Conservation (phyloP, 2,888 invertebrate species). For the Embidobia sp. region DNA sequence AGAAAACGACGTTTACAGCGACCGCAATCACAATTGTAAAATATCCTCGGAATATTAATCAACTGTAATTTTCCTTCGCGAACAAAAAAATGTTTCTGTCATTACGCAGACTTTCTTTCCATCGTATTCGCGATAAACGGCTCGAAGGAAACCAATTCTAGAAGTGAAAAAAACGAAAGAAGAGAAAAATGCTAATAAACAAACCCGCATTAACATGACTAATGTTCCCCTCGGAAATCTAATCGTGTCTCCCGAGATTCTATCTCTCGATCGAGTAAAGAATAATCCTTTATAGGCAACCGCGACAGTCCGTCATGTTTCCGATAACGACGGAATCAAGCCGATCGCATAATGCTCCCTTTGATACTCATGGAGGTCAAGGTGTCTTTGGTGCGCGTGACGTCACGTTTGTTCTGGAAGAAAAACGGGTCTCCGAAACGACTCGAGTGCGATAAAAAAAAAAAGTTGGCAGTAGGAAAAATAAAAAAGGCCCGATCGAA, state of each 20-base stretch:
- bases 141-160: conserved; percentile 8
- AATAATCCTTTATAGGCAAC: conserved; percentile 25
- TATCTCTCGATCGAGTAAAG: conserved; percentile 1
- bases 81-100: conserved; percentile 18
- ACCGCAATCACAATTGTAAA: conserved; percentile 19
- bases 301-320: conserved; percentile 24
- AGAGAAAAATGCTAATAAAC: conserved; percentile 19
- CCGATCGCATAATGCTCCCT: conserved; percentile 23
- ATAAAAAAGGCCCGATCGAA: too few relatives aligned
- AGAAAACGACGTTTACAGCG: background rate
- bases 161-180: too few relatives aligned
- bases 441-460: too few relatives aligned
- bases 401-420: conserved; percentile 29
- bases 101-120: conserved; percentile 12
- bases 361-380: conserved; percentile 32
- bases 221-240: conserved; percentile 26
- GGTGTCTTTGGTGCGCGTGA: conserved; percentile 12
- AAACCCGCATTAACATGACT: conserved; percentile 26
- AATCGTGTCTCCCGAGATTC: conserved; percentile 22
- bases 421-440: background rate
- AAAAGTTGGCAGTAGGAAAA: too few relatives aligned
- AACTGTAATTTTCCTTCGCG: conserved; percentile 4
- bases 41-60: conserved; percentile 21
- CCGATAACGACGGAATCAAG: conserved; percentile 25
- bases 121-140: background rate